A percentile compares a stretch with the other conserved stretches of the same genome.
phyloP scores from a whole-genome alignment of 2,797 vertebrate genomes.

The Acipenser oxyrinchus region DNA sequence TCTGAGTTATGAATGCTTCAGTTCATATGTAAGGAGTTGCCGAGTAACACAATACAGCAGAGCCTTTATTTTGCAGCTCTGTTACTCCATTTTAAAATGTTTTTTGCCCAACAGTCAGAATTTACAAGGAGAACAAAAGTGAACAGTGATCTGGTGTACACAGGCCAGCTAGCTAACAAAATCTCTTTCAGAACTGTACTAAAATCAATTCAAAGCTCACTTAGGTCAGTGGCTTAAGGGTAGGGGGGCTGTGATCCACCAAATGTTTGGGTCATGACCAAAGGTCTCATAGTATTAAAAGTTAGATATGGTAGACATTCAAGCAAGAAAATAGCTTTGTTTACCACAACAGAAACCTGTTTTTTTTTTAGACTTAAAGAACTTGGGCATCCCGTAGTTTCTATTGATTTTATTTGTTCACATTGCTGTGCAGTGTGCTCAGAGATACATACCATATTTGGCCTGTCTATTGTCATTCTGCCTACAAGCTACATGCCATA shows the following conservation, averaged over 20 bases:
- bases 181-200: constrained; percentile 48
- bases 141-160: constrained; percentile 58
- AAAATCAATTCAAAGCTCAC: constrained; percentile 42
- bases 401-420: no score
- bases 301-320: constrained; percentile 2
- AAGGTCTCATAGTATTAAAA: constrained; percentile 11
- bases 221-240: constrained; percentile 47
- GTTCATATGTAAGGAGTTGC: constrained; percentile 53
- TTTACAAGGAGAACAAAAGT: constrained; percentile 62
- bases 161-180: constrained; percentile 61
- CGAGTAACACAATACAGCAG: constrained; percentile 44
- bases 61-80: constrained; percentile 44
- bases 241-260: background rate
- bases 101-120: constrained; percentile 68
- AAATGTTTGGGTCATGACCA: constrained; percentile 11
- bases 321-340: background rate
- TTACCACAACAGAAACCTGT: background rate
- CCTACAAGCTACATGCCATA: no score
- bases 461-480: no score
- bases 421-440: no score
- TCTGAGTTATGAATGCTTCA: constrained; percentile 51
- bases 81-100: constrained; percentile 69
- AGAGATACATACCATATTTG: no score
- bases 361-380: background rate
- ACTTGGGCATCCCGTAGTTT: no score